Evolutionary conservation across 2,888 invertebrate species (phyloP), one percentile per base, ranked within the genome.

Genomic region (Monopis laevigella): DNA sequence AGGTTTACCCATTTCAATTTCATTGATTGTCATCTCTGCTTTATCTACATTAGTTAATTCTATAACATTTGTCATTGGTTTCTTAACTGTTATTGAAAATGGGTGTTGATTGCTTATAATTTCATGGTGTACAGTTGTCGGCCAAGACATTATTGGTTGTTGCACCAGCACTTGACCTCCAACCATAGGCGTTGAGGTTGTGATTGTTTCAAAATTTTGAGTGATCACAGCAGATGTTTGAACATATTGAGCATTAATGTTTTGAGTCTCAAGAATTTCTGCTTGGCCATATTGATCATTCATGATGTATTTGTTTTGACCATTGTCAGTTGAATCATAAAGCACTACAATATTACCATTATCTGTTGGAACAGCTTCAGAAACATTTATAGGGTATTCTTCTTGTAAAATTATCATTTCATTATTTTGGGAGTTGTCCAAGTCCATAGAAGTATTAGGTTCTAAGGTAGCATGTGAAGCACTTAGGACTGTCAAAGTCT

Each of bases 291-390:
- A 65, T 4, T 68, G 64, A 26, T 40, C 35, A 29, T 40, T 24
- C 7, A 45, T 24, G 18, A 74, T 67, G 50, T 70, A 86, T 50
- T 84, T 84, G 53, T 72, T 78, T 57, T 78, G 74, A 43, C 81
- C 81, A 53, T 82, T 78, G 24, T 85, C 74, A 30, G 83, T 82
- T 56, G 86, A 85, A 58, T 85, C 85, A 51, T 86, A 86, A 12
- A 86, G 75, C 35, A 86, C 86, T 10, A 86, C 86, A 56, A 86
- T 86, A 51, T 86, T 86, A 1, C 84, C 82, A 59, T 84, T 84
- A 45, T 84, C 82, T 42, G 62, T 18, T 53, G 27, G 72, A 50
- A 41, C 73, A 21, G 74, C 57, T 49, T 82, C 73, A 45, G 80
- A 66, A 14, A 80, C 84, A 67, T 82, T 85, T 26, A 85, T 61